Evolutionary conservation across 1,140 invertebrate genomes (phyloP).

Genomic region (Mylabris phalerata): DNA sequence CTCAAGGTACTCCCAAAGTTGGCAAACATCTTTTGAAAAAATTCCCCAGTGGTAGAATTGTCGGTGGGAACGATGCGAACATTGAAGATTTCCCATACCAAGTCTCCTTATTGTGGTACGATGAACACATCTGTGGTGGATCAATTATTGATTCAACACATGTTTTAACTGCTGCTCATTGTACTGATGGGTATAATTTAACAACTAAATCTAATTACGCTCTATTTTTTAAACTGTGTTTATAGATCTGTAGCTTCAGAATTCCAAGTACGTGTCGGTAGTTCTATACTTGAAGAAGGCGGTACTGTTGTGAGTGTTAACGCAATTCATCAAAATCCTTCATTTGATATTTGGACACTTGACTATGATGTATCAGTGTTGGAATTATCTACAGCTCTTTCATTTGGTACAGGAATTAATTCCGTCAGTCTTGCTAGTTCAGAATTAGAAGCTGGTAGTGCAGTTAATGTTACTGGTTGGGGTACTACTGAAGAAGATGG

Average conservation of each 20-base stretch:
- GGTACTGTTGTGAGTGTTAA: neutral
- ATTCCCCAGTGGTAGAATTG: slow-evolving; percentile 34
- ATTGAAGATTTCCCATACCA: slow-evolving; percentile 49
- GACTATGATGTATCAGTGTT: slow-evolving; percentile 15
- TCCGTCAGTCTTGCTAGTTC: neutral
- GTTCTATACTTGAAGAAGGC: neutral
- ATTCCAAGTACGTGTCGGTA: slow-evolving; percentile 1
- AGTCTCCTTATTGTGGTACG: slow-evolving; percentile 40
- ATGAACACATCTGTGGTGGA: slow-evolving; percentile 12
- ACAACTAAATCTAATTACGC: neutral
- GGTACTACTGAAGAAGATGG: neutral
- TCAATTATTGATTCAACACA: slow-evolving; percentile 3
- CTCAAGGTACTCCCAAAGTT: too few relatives aligned
- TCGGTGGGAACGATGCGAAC: slow-evolving; percentile 43
- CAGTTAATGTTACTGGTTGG: neutral
- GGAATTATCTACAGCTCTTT: neutral
- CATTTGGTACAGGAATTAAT: neutral
- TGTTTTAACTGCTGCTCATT: slow-evolving; percentile 20
- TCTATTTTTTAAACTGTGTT: neutral
- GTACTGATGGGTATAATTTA: slow-evolving; percentile 1
- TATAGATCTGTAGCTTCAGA: too few relatives aligned
- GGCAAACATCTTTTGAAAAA: too few relatives aligned
- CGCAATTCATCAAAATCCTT: neutral
- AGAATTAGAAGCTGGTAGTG: neutral
- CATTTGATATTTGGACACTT: slow-evolving; percentile 1